These are phyloP conservation scores for Nephrotoma guestfalica DNA, from an alignment of 2,888 invertebrate species.

Conservation along the genomic window DNA sequence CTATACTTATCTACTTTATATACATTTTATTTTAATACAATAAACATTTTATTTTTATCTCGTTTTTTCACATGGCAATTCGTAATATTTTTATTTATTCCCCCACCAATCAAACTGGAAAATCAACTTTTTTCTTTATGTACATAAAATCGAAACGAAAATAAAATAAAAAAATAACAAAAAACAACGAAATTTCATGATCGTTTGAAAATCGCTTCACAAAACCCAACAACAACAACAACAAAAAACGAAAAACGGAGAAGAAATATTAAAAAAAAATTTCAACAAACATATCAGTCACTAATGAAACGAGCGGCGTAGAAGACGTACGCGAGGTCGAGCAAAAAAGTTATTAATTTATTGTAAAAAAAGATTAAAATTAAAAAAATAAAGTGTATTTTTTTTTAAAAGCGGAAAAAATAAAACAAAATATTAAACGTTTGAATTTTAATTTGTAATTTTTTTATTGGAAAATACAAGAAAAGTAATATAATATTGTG, in stretches of 20 bases:
- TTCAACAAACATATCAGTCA: background rate
- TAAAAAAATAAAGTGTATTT: background rate
- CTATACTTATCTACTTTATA: background rate
- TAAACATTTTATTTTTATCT: background rate
- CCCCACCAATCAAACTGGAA: slow-evolving; percentile 1
- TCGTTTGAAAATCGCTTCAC: background rate
- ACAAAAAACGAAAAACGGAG: background rate
- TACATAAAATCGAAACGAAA: background rate
- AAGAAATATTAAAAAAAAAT: slow-evolving; percentile 2
- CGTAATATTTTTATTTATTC: background rate
- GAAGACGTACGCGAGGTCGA: slow-evolving; percentile 6
- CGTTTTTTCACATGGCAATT: background rate
- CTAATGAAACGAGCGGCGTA: slow-evolving; percentile 6
- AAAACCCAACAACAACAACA: background rate
- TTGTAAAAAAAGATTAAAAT: background rate
- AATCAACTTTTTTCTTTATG: background rate
- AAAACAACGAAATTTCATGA: background rate
- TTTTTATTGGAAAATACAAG: background rate
- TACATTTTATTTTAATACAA: background rate
- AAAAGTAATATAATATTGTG: background rate
- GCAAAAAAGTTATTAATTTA: background rate
- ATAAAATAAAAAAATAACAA: background rate
- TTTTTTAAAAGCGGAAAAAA: background rate
- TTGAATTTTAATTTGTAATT: background rate
- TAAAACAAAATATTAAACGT: background rate